These are phyloP conservation scores for Alectura lathami DNA, from an alignment of 2,113 vertebrate species.

Conservation along the genomic window DNA sequence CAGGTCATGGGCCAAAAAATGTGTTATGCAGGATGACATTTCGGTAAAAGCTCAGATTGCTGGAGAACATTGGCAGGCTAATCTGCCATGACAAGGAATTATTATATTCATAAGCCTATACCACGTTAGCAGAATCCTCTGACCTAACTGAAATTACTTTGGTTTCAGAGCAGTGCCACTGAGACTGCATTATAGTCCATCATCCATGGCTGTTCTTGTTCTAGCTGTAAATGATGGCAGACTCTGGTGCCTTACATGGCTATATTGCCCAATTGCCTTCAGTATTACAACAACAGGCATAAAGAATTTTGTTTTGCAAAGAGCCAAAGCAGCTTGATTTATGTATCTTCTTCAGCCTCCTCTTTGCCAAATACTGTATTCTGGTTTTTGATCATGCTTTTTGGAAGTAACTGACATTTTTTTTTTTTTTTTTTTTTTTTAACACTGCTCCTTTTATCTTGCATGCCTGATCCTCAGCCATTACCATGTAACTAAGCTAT, in stretches of 20 bases:
- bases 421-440: not conserved
- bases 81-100: conserved; percentile 27
- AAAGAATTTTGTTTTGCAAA: not conserved
- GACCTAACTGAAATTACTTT: conserved; percentile 30
- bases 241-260: not conserved
- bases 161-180: conserved; percentile 17
- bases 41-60: conserved; percentile 1
- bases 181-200: not conserved
- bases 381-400: not conserved
- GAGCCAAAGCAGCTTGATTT: not conserved
- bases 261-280: not conserved
- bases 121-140: conserved; percentile 16
- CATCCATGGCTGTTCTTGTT: not conserved
- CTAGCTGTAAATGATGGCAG: not conserved
- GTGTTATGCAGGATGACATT: not conserved
- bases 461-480: not conserved
- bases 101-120: conserved; percentile 27
- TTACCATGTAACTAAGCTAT: not conserved
- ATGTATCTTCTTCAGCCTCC: not conserved
- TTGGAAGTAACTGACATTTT: not conserved
- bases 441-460: not conserved
- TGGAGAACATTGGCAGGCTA: not conserved
- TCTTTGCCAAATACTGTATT: not conserved
- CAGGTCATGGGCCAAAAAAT: not conserved
- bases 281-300: not conserved